Evolutionary conservation across 2,797 vertebrate species (phyloP).

Genomic region (Hipposideros larvatus): DNA sequence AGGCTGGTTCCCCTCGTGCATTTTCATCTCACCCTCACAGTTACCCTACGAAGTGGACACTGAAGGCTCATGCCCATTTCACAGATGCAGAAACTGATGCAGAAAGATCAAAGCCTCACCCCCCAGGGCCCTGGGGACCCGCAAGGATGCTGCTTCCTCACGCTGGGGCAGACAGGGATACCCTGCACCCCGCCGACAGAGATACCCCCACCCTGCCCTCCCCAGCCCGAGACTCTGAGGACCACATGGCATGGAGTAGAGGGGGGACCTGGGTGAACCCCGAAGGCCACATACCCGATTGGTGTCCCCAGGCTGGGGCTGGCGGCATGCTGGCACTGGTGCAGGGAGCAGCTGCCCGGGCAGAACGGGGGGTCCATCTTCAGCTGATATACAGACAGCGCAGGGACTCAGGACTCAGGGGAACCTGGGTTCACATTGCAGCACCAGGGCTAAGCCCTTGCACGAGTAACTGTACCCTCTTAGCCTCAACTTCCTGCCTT

Average conservation of each 20-base stretch:
- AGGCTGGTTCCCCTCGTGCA: neutral
- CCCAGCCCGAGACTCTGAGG: neutral
- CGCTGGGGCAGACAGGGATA: neutral
- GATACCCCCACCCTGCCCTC: no score
- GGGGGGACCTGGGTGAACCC: neutral
- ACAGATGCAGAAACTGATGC: neutral
- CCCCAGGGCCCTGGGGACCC: neutral
- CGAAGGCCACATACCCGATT: accelerated
- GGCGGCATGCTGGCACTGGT: neutral
- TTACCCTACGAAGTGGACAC: accelerated
- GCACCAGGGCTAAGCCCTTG: neutral
- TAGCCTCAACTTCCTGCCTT: neutral
- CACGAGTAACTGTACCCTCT: accelerated
- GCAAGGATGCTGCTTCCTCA: neutral
- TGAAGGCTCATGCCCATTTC: accelerated
- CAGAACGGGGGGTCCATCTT: no score
- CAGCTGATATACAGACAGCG: neutral
- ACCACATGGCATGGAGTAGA: no score
- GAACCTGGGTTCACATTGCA: neutral
- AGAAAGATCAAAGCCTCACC: neutral
- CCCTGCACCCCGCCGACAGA: no score
- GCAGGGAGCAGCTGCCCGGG: no score
- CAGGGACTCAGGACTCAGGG: neutral
- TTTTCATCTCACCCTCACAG: neutral
- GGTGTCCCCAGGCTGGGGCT: neutral